Conservation (phyloP, 2,888 invertebrate species). For the Pilophorus perplexus region DNA sequence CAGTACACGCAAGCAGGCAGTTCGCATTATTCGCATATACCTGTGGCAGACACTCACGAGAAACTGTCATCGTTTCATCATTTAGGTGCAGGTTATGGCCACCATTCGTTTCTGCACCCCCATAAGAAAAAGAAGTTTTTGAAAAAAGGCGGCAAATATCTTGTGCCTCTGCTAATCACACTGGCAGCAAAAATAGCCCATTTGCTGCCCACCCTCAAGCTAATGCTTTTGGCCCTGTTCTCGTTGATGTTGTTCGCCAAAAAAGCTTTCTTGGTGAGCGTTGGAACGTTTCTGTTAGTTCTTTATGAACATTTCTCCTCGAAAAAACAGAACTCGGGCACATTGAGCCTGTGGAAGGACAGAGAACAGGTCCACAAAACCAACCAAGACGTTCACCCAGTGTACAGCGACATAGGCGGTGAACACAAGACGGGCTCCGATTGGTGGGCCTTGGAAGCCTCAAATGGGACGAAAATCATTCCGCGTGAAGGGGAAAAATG, state of each 20-base stretch:
- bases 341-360: constrained; percentile 30
- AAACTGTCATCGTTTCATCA: no score
- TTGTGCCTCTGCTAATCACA: constrained; percentile 14
- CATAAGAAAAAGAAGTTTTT: constrained; percentile 8
- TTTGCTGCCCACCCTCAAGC: constrained; percentile 39
- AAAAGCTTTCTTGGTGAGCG: constrained; percentile 43
- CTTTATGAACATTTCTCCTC: constrained; percentile 38
- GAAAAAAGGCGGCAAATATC: constrained; percentile 2
- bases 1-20: no score
- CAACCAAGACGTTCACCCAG: not conserved
- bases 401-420: not conserved
- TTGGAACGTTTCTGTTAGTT: constrained; percentile 39
- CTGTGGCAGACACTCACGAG: no score
- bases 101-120: not conserved
- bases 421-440: constrained; percentile 3
- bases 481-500: constrained; percentile 30
- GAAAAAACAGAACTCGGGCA: not conserved
- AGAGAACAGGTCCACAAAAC: constrained; percentile 6
- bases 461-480: constrained; percentile 12
- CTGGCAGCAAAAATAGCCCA: constrained; percentile 35
- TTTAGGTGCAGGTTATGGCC: not conserved
- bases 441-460: constrained; percentile 39
- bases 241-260: constrained; percentile 44
- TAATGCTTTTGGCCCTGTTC: constrained; percentile 39
- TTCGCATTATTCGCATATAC: not conserved